These are phyloP conservation scores for Coilia nasus DNA, from an alignment of 2,797 vertebrate genomes.

Conservation along the genomic window DNA sequence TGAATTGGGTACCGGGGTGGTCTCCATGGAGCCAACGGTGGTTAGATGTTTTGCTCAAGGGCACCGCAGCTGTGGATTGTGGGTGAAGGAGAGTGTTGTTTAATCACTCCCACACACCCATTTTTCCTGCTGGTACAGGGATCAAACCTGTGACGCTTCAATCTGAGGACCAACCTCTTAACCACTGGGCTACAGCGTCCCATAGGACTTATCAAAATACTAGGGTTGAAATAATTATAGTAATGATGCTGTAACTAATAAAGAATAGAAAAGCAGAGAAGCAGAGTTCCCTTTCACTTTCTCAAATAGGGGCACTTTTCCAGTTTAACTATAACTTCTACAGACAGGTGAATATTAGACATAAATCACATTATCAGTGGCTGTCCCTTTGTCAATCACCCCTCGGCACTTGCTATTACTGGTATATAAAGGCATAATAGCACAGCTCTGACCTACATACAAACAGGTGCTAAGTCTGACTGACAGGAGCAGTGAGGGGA, in stretches of 20 bases:
- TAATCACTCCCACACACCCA: too few species aligned
- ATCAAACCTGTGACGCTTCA: too few species aligned
- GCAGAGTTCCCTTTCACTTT: background rate
- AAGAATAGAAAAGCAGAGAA: background rate
- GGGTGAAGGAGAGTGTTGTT: too few species aligned
- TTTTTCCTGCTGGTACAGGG: too few species aligned
- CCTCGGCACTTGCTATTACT: background rate
- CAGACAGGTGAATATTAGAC: background rate
- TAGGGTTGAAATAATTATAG: background rate
- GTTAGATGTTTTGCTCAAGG: too few species aligned
- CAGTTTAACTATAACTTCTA: background rate
- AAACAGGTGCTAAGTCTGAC: conserved; percentile 57
- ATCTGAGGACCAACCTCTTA: too few species aligned
- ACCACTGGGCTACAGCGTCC: too few species aligned
- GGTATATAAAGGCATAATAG: conserved; percentile 19
- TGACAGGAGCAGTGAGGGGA: conserved; percentile 49
- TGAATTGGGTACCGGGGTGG: too few species aligned
- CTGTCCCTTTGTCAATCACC: background rate
- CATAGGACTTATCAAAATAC: background rate
- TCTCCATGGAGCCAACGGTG: too few species aligned
- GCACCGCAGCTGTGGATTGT: too few species aligned
- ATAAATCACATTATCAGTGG: background rate
- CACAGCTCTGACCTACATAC: too few species aligned
- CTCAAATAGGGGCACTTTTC: background rate
- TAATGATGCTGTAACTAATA: background rate